These are phyloP conservation scores for Ptilorrhoa leucosticta DNA, from an alignment of 2,113 vertebrate species.

Conservation along the genomic window DNA sequence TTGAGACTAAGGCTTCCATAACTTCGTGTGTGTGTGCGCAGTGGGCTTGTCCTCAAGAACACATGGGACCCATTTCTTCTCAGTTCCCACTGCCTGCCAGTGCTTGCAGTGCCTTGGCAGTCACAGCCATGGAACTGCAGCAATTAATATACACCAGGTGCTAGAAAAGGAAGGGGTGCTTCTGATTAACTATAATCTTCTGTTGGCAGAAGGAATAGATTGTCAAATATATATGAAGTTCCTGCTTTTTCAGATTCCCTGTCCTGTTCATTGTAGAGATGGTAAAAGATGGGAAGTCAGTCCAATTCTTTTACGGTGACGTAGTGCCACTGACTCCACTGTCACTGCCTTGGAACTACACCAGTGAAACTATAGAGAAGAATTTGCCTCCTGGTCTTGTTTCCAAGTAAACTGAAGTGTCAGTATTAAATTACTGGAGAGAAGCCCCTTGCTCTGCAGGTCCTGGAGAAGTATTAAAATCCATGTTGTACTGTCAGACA, in stretches of 20 bases:
- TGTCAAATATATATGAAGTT: background rate
- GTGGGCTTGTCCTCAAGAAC: background rate
- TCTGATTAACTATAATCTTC: background rate
- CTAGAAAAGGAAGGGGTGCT: background rate
- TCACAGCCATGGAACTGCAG: background rate
- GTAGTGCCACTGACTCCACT: background rate
- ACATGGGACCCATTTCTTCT: background rate
- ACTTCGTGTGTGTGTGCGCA: rapidly evolving
- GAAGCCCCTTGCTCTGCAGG: background rate
- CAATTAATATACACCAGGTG: background rate
- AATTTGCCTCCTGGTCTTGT: background rate
- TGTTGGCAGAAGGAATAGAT: background rate
- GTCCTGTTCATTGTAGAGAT: background rate
- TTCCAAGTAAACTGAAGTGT: conserved; percentile 5
- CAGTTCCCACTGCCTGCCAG: background rate
- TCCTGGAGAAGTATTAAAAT: conserved; percentile 2
- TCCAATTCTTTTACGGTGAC: background rate
- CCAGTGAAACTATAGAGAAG: background rate
- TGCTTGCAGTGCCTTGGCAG: background rate
- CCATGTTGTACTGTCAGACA: background rate
- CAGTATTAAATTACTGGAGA: background rate
- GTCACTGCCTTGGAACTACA: background rate
- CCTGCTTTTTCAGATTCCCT: background rate
- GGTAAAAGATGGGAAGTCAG: background rate
- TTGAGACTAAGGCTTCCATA: background rate